A percentile compares a stretch with the other conserved stretches of the same genome.
phyloP scores from a whole-genome alignment of 1,140 invertebrate genomes.

The Anastatus disparis region DNA sequence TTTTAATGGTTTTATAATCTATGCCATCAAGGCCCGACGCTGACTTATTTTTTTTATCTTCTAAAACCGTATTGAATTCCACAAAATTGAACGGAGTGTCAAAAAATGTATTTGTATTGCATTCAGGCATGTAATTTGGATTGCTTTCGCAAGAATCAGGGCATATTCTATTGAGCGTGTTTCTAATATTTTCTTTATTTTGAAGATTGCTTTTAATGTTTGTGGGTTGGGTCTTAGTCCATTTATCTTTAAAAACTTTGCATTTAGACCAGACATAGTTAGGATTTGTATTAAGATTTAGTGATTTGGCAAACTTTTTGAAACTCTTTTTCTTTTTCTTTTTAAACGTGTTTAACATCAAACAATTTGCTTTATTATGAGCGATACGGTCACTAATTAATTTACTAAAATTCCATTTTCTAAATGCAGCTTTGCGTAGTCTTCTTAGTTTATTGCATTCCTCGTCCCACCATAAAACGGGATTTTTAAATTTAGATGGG shows the following conservation, averaged over 20 bases:
- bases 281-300: not conserved
- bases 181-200: no score
- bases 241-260: not conserved
- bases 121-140: not conserved
- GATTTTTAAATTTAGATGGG: conserved; percentile 2
- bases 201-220: no score
- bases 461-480: conserved; percentile 4
- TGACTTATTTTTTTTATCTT: not conserved
- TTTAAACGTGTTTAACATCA: not conserved
- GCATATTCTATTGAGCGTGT: no score
- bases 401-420: conserved; percentile 18
- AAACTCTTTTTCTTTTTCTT: not conserved
- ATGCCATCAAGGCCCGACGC: not conserved
- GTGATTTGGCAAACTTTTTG: not conserved
- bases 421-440: not conserved
- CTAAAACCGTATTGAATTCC: not conserved
- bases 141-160: no score
- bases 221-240: not conserved
- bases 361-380: conserved; percentile 3
- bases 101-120: not conserved
- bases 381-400: not conserved
- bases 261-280: not conserved
- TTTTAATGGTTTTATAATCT: not conserved
- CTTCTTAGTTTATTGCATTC: conserved; percentile 11
- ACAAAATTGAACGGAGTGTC: not conserved